A percentile compares a stretch with the other conserved stretches of the same genome.
Conservation (phyloP, 2,888 invertebrate species). For the Hypsopygia costalis region DNA sequence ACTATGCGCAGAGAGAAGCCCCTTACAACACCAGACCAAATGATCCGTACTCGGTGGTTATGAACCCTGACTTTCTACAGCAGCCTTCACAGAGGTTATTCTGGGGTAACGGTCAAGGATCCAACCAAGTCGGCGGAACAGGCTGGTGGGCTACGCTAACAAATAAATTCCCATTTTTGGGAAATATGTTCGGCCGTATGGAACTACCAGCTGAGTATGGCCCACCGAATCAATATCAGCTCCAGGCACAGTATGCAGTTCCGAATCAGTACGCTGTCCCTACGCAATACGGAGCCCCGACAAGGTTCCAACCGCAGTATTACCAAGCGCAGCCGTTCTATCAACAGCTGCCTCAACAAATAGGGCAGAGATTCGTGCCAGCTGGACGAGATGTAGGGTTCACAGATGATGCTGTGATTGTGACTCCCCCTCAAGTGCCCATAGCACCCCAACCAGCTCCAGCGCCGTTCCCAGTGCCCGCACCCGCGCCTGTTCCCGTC, state of each 20-base stretch:
- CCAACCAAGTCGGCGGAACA: constrained; percentile 68
- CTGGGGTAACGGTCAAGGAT: constrained; percentile 57
- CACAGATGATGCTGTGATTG: constrained; percentile 70
- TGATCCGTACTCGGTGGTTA: constrained; percentile 49
- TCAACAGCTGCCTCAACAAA: constrained; percentile 33
- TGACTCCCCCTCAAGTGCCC: constrained; percentile 58
- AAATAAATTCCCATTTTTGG: constrained; percentile 67
- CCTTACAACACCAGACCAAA: constrained; percentile 57
- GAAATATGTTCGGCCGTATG: constrained; percentile 67
- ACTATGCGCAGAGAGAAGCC: constrained; percentile 56
- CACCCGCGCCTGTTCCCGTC: constrained; percentile 26
- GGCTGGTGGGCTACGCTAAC: constrained; percentile 65
- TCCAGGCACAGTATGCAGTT: constrained; percentile 21
- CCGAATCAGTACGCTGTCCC: constrained; percentile 28
- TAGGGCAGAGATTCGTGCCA: constrained; percentile 38
- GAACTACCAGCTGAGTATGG: constrained; percentile 49
- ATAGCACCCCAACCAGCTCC: constrained; percentile 31
- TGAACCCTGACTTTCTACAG: constrained; percentile 40
- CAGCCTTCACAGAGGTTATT: constrained; percentile 66
- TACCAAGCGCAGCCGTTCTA: constrained; percentile 26
- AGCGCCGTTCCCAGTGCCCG: constrained; percentile 21
- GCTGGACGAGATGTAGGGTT: constrained; percentile 59
- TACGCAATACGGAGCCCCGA: constrained; percentile 22
- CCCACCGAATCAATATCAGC: constrained; percentile 30
- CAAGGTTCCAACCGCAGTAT: constrained; percentile 27